Evolutionary conservation across 2,888 invertebrate species (phyloP).

Genomic region (Colletes collaris): DNA sequence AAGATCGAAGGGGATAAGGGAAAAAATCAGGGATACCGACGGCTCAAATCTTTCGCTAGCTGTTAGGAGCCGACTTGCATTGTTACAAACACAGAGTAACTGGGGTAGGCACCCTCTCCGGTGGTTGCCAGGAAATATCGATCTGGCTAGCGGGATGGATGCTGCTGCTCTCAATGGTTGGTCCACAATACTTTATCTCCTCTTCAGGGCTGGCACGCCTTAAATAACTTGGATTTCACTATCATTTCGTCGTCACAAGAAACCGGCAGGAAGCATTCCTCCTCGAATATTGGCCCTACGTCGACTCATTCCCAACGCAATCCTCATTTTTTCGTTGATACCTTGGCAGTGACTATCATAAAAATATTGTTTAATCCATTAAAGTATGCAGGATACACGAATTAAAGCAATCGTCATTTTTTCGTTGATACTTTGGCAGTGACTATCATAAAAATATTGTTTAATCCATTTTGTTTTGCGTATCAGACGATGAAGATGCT

Average conservation of each 20-base stretch:
- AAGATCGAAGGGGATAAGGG: slow-evolving; percentile 9
- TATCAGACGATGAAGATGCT: too few species aligned
- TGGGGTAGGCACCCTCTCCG: slow-evolving; percentile 77
- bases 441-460: too few species aligned
- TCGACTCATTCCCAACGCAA: not conserved
- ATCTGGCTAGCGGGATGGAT: slow-evolving; percentile 78
- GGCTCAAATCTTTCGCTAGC: slow-evolving; percentile 69
- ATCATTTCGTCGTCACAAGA: slow-evolving; percentile 41
- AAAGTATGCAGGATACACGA: too few species aligned
- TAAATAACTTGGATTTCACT: slow-evolving; percentile 72
- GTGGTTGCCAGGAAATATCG: slow-evolving; percentile 82
- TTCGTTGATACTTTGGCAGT: too few species aligned
- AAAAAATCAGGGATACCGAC: slow-evolving; percentile 33
- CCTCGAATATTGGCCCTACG: not conserved
- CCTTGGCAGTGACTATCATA: too few species aligned
- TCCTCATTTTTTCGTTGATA: too few species aligned
- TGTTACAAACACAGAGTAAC: slow-evolving; percentile 80
- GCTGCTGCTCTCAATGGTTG: slow-evolving; percentile 75
- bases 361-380: too few species aligned
- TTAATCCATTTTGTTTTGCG: too few species aligned
- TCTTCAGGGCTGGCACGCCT: slow-evolving; percentile 61
- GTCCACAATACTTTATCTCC: slow-evolving; percentile 74
- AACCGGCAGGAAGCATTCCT: not conserved
- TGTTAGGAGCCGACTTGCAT: slow-evolving; percentile 76
- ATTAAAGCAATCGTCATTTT: too few species aligned